Conservation (phyloP, 2,797 vertebrate species). For the Bryconaethiops microstoma region DNA sequence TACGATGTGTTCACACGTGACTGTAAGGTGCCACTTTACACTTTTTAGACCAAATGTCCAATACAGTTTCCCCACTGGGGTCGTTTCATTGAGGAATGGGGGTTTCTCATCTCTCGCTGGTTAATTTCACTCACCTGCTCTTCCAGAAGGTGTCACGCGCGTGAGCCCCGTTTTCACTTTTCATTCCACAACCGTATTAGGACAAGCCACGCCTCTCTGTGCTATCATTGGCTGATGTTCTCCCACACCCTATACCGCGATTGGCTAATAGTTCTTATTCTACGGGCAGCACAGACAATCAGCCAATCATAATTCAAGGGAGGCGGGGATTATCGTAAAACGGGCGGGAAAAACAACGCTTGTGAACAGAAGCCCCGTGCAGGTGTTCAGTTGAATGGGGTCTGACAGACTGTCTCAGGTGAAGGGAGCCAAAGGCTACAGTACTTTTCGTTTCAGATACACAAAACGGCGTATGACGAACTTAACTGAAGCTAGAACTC, state of each 20-base stretch:
- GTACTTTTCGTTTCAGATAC: neutral
- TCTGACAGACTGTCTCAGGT: neutral
- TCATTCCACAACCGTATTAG: neutral
- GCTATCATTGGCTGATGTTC: neutral
- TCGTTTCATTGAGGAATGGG: neutral
- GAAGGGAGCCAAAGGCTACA: neutral
- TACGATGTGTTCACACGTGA: too few species aligned
- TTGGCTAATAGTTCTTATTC: neutral
- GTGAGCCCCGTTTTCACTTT: neutral
- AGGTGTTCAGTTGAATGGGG: neutral
- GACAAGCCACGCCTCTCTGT: neutral
- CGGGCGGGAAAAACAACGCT: neutral
- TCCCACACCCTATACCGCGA: neutral
- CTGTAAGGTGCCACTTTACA: too few species aligned
- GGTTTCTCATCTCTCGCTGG: neutral
- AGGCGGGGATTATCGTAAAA: neutral
- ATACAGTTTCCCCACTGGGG: neutral
- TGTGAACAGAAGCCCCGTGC: too few species aligned
- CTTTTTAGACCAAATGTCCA: constrained; percentile 45
- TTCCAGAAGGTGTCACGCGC: neutral
- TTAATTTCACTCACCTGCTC: neutral
- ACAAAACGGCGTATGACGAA: too few species aligned
- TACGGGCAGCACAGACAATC: neutral
- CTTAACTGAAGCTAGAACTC: too few species aligned
- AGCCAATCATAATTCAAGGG: neutral